Conservation (phyloP, 2,888 invertebrate species). For the Drosophila incognita region DNA sequence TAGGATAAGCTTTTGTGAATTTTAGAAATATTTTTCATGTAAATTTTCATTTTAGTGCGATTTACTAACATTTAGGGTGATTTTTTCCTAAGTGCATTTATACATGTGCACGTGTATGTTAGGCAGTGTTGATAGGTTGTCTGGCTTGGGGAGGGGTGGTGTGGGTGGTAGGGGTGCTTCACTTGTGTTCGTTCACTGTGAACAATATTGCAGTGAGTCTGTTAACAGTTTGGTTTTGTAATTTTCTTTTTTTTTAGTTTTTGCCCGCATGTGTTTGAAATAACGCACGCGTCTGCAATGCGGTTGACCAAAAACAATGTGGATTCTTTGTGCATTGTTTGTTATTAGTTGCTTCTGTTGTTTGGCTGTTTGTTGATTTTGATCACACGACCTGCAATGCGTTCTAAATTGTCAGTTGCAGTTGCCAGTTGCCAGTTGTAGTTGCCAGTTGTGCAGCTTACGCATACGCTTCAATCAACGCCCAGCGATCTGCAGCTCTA, state of each 20-base stretch:
- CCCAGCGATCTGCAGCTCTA: constrained; percentile 45
- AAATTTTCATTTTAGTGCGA: background rate
- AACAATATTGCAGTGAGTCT: constrained; percentile 46
- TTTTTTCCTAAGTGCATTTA: background rate
- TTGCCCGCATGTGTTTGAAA: constrained; percentile 40
- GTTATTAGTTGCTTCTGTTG: constrained; percentile 28
- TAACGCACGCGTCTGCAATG: constrained; percentile 65
- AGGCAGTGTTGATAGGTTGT: background rate
- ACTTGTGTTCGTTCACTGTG: constrained; percentile 11
- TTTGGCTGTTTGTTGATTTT: constrained; percentile 56
- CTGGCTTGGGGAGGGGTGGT: background rate
- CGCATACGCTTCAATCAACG: constrained; percentile 55
- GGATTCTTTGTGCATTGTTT: constrained; percentile 60
- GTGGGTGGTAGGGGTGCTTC: background rate
- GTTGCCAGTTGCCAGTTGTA: constrained; percentile 8
- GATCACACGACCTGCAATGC: constrained; percentile 62
- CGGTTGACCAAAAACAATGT: constrained; percentile 75
- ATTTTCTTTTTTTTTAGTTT: constrained; percentile 7
- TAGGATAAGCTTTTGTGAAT: background rate
- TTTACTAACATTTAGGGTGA: background rate
- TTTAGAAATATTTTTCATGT: background rate
- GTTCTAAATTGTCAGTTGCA: constrained; percentile 25
- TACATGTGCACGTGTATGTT: background rate
- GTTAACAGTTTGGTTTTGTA: constrained; percentile 57
- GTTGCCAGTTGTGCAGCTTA: constrained; percentile 7